Conservation (phyloP, 2,113 vertebrate species). For the Serilophus lunatus region DNA sequence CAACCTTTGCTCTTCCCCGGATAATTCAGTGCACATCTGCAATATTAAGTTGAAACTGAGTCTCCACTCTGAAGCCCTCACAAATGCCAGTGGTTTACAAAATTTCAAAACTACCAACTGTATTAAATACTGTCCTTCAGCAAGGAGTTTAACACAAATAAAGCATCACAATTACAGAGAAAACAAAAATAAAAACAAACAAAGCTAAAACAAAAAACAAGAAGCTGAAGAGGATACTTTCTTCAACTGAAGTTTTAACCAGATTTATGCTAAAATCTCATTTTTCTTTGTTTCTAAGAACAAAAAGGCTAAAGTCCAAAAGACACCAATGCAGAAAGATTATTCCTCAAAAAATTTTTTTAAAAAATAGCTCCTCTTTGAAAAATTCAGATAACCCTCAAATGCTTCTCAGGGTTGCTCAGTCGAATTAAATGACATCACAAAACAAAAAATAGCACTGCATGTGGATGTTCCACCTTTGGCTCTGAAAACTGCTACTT, state of each 20-base stretch:
- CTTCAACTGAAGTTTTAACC: not conserved
- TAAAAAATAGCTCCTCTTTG: not conserved
- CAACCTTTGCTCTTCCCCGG: conserved; percentile 57
- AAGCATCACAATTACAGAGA: not conserved
- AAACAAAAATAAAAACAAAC: not conserved
- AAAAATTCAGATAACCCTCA: not conserved
- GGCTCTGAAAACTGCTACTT: not conserved
- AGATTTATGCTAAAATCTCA: not conserved
- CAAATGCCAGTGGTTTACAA: not conserved
- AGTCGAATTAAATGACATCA: not conserved
- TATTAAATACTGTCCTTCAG: not conserved
- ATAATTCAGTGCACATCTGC: conserved; percentile 4
- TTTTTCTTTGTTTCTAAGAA: not conserved
- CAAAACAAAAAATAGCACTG: not conserved
- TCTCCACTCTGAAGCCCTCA: not conserved
- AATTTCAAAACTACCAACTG: not conserved
- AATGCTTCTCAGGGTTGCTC: not conserved
- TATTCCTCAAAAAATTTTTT: not conserved
- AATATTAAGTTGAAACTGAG: conserved; percentile 52
- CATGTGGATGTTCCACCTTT: not conserved
- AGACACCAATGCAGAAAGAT: not conserved
- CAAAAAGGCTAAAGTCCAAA: not conserved
- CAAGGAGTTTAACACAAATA: not conserved
- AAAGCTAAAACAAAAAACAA: not conserved
- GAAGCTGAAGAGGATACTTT: not conserved